Evolutionary conservation across 2,888 invertebrate species (phyloP).

Genomic region (Drosophila subquinaria): DNA sequence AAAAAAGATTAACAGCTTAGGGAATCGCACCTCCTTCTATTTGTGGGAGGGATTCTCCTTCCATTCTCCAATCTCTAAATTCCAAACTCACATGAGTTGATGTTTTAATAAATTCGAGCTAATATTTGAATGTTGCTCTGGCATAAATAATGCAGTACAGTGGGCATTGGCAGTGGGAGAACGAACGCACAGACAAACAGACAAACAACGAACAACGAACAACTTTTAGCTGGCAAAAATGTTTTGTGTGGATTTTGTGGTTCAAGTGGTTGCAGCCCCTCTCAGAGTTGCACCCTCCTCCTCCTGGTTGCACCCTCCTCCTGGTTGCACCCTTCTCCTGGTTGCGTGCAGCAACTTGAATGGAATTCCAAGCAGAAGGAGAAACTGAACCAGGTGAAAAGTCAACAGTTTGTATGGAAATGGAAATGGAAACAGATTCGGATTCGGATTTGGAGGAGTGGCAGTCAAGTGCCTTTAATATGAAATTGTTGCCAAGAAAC

Average conservation of each 20-base stretch:
- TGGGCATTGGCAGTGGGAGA: constrained; percentile 20
- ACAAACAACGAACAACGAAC: constrained; percentile 1
- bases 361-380: constrained; percentile 11
- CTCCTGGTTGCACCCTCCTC: too few relatives aligned
- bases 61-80: not conserved
- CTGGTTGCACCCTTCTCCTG: not conserved
- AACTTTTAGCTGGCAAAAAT: constrained; percentile 55
- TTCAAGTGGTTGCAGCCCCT: constrained; percentile 52
- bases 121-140: constrained; percentile 52
- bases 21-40: constrained; percentile 24
- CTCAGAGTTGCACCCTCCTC: not conserved
- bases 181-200: not conserved
- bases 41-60: not conserved
- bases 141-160: constrained; percentile 54
- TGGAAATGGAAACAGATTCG: constrained; percentile 20
- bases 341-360: constrained; percentile 48
- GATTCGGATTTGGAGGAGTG: constrained; percentile 16
- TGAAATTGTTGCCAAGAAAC: constrained; percentile 79
- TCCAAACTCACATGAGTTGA: constrained; percentile 22
- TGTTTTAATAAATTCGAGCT: constrained; percentile 63
- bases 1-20: constrained; percentile 80
- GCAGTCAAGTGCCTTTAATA: constrained; percentile 57
- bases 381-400: constrained; percentile 36
- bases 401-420: constrained; percentile 43
- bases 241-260: constrained; percentile 63